These are phyloP conservation scores for Daubentonia madagascariensis DNA, from an alignment of 2,113 vertebrate species.

Conservation along the genomic window DNA sequence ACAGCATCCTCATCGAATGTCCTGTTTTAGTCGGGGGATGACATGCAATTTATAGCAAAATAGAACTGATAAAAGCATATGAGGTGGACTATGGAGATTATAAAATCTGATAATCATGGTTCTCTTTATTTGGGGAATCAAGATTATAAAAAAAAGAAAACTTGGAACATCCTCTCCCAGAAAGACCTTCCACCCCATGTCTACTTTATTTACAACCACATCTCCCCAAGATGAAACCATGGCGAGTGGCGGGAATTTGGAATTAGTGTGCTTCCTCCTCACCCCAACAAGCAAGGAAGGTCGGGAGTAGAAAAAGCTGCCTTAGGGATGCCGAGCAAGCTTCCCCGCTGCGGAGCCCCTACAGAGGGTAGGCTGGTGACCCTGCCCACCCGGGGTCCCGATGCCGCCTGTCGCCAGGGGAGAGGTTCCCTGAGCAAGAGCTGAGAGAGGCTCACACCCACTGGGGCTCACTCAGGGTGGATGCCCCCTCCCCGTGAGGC, in stretches of 20 bases:
- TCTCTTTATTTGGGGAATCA: background rate
- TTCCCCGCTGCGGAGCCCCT: fast-evolving
- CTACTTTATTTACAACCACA: background rate
- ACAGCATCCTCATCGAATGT: background rate
- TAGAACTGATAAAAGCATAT: background rate
- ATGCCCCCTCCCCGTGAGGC: too few relatives aligned
- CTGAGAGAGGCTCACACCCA: background rate
- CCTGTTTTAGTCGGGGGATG: background rate
- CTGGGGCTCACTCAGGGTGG: background rate
- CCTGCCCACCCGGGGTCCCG: background rate
- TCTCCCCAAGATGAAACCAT: background rate
- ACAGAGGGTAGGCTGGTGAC: background rate
- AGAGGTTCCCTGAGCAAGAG: background rate
- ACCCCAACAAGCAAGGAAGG: background rate
- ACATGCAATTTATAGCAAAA: background rate
- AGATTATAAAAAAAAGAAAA: background rate
- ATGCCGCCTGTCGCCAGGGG: background rate
- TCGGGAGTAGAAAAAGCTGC: too few relatives aligned
- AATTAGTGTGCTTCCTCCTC: background rate
- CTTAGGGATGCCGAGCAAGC: background rate
- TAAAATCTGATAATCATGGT: background rate
- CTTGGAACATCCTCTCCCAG: background rate
- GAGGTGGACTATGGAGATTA: background rate
- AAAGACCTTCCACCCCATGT: background rate
- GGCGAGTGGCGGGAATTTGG: too few relatives aligned